phyloP scores from a whole-genome alignment of 2,888 invertebrate genomes.

The Drosophila crucigera region DNA sequence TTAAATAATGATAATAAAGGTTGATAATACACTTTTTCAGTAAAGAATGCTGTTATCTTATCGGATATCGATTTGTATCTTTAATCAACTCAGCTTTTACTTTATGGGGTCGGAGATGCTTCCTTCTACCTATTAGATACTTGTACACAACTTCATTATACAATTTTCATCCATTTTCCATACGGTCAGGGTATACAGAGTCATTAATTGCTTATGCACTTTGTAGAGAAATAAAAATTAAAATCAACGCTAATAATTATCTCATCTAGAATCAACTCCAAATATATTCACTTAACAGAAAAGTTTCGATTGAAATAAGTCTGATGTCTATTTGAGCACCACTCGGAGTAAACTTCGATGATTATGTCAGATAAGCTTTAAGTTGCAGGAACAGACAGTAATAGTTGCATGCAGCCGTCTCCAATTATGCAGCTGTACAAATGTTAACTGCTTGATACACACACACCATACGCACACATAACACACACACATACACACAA shows the following conservation, averaged over 20 bases:
- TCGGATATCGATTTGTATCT: too few relatives aligned
- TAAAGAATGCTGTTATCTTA: neutral
- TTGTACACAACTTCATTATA: too few relatives aligned
- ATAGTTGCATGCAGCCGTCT: conserved; percentile 5
- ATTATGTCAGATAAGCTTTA: conserved; percentile 7
- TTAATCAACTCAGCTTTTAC: too few relatives aligned
- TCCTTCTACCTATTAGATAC: too few relatives aligned
- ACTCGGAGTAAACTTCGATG: neutral
- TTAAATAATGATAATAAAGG: neutral
- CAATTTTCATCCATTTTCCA: too few relatives aligned
- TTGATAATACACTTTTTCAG: neutral
- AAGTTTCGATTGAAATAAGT: neutral
- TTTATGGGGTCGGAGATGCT: too few relatives aligned
- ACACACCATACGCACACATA: neutral
- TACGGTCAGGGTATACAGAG: too few relatives aligned
- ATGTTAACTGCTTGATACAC: conserved; percentile 21
- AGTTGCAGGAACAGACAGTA: neutral
- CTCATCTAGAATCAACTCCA: too few relatives aligned
- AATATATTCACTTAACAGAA: neutral
- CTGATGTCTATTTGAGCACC: neutral
- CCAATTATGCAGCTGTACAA: conserved; percentile 48
- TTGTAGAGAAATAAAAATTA: too few relatives aligned
- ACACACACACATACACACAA: neutral
- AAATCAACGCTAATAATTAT: too few relatives aligned
- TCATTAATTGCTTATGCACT: too few relatives aligned